A percentile compares a stretch with the other conserved stretches of the same genome.
These are phyloP conservation scores for Andrena praecox DNA, from an alignment of 2,888 invertebrate species.

Conservation along the genomic window DNA sequence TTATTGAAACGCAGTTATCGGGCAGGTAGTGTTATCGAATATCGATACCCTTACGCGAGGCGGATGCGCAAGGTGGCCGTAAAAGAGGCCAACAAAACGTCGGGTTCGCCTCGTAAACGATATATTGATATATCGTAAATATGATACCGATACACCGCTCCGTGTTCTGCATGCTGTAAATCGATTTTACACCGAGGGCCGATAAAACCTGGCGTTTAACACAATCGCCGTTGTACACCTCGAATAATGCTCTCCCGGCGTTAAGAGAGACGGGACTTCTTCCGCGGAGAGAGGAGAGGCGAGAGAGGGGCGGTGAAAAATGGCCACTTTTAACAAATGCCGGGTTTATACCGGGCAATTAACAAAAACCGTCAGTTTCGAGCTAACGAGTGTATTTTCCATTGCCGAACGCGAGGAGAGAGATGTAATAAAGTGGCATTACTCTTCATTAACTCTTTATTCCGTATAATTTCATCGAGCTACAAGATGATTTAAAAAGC, in stretches of 20 bases:
- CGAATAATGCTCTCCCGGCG: slow-evolving; percentile 26
- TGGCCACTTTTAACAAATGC: slow-evolving; percentile 26
- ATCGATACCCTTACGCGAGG: slow-evolving; percentile 51
- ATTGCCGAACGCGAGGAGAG: background rate
- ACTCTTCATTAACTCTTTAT: background rate
- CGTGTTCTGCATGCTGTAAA: slow-evolving; percentile 52
- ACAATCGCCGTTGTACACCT: slow-evolving; percentile 23
- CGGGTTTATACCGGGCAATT: slow-evolving; percentile 1
- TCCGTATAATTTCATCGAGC: background rate
- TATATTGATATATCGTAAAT: slow-evolving; percentile 52
- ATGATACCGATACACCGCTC: slow-evolving; percentile 51
- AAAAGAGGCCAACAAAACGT: slow-evolving; percentile 53
- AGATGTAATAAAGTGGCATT: background rate
- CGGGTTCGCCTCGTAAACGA: slow-evolving; percentile 52
- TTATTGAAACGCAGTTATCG: slow-evolving; percentile 57
- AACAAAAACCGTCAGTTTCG: background rate
- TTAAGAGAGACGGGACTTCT: background rate
- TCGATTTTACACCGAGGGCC: slow-evolving; percentile 49
- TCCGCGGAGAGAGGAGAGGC: background rate
- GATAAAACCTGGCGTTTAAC: slow-evolving; percentile 51
- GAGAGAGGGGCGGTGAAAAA: background rate
- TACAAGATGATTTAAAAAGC: background rate
- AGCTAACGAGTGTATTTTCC: background rate
- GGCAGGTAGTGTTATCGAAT: slow-evolving; percentile 50
- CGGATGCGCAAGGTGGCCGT: slow-evolving; percentile 52